These are phyloP conservation scores for Oryzias dopingdopingensis DNA, from an alignment of 2,797 vertebrate species.

Conservation along the genomic window DNA sequence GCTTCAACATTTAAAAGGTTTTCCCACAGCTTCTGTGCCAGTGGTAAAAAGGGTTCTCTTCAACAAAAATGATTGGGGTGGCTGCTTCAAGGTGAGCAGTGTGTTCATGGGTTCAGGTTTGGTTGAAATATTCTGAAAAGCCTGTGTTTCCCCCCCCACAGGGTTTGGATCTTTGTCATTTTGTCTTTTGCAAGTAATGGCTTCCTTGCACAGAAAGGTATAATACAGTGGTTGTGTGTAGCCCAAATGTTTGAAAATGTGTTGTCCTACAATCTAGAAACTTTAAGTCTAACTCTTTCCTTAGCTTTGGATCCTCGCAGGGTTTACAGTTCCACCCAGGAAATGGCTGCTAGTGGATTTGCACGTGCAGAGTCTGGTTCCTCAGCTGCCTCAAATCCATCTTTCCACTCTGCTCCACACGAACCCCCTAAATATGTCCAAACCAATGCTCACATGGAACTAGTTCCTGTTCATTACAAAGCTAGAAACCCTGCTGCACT, in stretches of 20 bases:
- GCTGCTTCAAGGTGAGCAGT: slow-evolving; percentile 11
- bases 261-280: too few relatives aligned
- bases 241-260: too few relatives aligned
- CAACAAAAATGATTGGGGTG: slow-evolving; percentile 19
- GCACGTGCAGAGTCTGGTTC: background rate
- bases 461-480: background rate
- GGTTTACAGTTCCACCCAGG: background rate
- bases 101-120: accelerated
- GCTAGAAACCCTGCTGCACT: background rate
- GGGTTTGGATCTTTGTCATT: slow-evolving; percentile 27
- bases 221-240: background rate
- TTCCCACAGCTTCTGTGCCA: background rate
- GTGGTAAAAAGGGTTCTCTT: background rate
- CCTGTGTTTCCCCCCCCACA: background rate
- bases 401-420: background rate
- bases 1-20: slow-evolving; percentile 12
- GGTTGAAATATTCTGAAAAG: background rate
- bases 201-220: slow-evolving; percentile 14
- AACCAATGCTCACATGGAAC: background rate
- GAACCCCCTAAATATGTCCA: background rate
- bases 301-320: slow-evolving; percentile 1
- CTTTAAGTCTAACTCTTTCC: background rate
- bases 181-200: slow-evolving; percentile 16
- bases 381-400: background rate
- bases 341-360: background rate